phyloP scores from a whole-genome alignment of 2,113 vertebrate species.

The Nibea coibor region DNA sequence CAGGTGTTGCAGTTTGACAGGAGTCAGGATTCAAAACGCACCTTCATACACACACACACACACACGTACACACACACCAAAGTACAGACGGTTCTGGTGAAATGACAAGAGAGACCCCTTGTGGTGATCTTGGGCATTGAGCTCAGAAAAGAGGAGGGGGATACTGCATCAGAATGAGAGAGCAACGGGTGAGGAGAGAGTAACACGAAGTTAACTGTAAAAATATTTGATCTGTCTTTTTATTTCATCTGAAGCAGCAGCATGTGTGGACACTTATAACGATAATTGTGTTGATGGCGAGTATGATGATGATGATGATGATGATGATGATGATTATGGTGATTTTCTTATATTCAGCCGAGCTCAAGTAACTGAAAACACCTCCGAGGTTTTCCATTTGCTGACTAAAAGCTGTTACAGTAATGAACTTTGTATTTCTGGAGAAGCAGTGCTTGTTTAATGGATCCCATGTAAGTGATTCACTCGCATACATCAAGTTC shows the following conservation, averaged over 20 bases:
- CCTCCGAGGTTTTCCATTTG: background rate
- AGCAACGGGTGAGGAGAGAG: conserved; percentile 23
- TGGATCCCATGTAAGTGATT: conserved; percentile 8
- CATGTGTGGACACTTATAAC: background rate
- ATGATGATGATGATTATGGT: background rate
- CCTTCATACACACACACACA: background rate
- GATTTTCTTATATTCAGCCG: conserved; percentile 14
- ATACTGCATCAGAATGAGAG: conserved; percentile 33
- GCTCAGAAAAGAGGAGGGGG: background rate
- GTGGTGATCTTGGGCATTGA: conserved; percentile 56
- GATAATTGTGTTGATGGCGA: background rate
- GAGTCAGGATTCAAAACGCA: conserved; percentile 40
- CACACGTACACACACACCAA: background rate
- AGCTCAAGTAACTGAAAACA: background rate
- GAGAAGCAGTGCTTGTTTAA: background rate
- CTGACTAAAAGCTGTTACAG: conserved; percentile 9
- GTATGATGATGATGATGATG: background rate
- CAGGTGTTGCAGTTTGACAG: conserved; percentile 41
- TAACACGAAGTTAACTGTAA: conserved; percentile 48
- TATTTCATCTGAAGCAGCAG: background rate
- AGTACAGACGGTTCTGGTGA: conserved; percentile 30
- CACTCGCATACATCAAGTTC: conserved; percentile 37
- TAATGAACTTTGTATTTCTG: background rate
- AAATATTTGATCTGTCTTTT: background rate
- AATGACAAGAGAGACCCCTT: conserved; percentile 81